Percentiles rank a stretch among this genome's conserved stretches.
These are phyloP conservation scores for Centropus unirufus DNA, from an alignment of 2,113 vertebrate genomes.

Conservation along the genomic window DNA sequence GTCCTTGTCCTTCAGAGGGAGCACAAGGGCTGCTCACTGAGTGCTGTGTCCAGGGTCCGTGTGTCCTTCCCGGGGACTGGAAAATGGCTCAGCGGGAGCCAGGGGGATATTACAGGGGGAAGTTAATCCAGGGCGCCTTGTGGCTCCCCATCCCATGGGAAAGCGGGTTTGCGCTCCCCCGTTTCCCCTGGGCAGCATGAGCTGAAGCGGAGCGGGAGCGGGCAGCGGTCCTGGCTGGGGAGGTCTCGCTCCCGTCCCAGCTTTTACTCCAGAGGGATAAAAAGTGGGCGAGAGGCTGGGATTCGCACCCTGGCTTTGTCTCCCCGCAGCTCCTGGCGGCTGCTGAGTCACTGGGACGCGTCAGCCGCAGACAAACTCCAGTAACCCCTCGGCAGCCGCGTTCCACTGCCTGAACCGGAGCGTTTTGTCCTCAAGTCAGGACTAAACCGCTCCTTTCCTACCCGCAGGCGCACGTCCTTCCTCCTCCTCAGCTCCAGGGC, in stretches of 20 bases:
- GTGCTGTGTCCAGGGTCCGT: fast-evolving
- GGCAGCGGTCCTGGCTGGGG: neutral
- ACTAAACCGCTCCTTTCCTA: neutral
- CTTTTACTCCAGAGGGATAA: neutral
- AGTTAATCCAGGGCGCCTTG: neutral
- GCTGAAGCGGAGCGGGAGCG: no score
- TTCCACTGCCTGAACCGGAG: neutral
- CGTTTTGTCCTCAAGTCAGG: neutral
- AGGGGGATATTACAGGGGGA: neutral
- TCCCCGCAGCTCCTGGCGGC: neutral
- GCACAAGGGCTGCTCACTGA: neutral
- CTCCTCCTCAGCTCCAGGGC: neutral
- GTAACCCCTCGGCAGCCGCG: conserved; percentile 13
- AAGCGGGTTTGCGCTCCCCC: no score
- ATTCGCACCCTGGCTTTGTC: neutral
- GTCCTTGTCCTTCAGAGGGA: neutral
- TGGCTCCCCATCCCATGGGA: no score
- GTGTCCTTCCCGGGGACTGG: neutral
- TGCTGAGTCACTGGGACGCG: conserved; percentile 22
- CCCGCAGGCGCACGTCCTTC: fast-evolving
- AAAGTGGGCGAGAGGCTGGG: neutral
- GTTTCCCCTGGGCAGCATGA: neutral
- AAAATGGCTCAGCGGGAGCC: fast-evolving
- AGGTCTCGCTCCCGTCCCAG: neutral
- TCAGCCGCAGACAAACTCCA: conserved; percentile 35